Conservation (phyloP, 2,113 vertebrate genomes). For the Pelusios castaneus region DNA sequence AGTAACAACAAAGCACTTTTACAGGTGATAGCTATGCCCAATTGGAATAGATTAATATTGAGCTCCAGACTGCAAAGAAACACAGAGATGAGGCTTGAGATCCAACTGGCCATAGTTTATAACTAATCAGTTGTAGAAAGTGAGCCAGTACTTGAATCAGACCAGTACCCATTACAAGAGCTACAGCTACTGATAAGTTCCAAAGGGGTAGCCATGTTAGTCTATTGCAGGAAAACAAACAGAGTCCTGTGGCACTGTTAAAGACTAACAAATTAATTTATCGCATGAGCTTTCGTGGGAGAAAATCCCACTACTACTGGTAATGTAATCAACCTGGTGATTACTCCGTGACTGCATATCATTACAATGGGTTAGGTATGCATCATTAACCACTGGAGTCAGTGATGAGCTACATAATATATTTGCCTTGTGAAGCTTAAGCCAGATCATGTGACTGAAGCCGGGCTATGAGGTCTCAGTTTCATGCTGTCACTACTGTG, state of each 20-base stretch:
- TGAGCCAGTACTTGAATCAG: accelerated
- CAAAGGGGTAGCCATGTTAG: too few relatives aligned
- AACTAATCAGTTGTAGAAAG: background rate
- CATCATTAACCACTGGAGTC: background rate
- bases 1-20: background rate
- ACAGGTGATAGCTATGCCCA: background rate
- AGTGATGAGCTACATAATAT: background rate
- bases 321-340: background rate
- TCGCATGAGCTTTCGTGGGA: too few relatives aligned
- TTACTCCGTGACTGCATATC: background rate
- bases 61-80: background rate
- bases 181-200: background rate
- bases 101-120: background rate
- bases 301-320: too few relatives aligned
- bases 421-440: background rate
- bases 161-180: background rate
- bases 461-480: background rate
- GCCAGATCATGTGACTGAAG: background rate
- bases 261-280: too few relatives aligned
- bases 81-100: background rate
- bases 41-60: background rate
- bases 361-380: background rate
- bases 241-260: too few relatives aligned
- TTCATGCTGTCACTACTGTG: background rate
- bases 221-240: too few relatives aligned